Evolutionary conservation across 2,888 invertebrate species (phyloP).

Genomic region (Marronus borbonicus): DNA sequence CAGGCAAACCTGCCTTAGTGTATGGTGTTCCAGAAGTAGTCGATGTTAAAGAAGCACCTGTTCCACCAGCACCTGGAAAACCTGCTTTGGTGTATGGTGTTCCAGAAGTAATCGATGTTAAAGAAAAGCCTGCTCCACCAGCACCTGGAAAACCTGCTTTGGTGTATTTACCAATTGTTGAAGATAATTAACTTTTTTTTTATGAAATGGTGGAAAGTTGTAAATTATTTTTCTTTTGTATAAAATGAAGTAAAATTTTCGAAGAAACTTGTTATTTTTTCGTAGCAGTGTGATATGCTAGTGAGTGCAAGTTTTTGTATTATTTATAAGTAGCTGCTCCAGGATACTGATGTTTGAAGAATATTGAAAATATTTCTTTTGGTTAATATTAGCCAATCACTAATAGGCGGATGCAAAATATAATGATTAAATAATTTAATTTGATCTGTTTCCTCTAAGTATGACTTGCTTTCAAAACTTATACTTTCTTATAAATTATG

Average conservation of each 20-base stretch:
- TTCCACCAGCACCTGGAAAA: neutral
- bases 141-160: constrained; percentile 12
- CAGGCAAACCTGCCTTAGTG: constrained; percentile 16
- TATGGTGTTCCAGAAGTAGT: neutral
- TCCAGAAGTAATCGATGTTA: neutral
- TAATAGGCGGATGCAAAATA: no score
- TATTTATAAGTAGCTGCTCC: no score
- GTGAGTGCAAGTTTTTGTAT: no score
- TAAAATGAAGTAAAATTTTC: neutral
- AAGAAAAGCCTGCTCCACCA: neutral
- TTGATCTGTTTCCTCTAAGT: no score
- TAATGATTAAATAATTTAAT: no score
- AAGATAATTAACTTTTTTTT: constrained; percentile 1
- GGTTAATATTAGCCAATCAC: no score
- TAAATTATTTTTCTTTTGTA: constrained; percentile 1
- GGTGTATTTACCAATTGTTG: neutral
- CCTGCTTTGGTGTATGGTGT: constrained; percentile 17
- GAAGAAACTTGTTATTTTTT: neutral
- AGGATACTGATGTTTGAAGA: no score
- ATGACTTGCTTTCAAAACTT: no score
- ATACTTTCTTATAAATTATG: no score
- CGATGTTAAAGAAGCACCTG: neutral
- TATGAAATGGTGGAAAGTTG: neutral
- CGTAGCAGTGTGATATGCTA: no score
- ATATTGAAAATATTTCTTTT: no score